Percentiles rank a stretch among this genome's conserved stretches.
phyloP scores from a whole-genome alignment of 2,888 invertebrate species.

The Theodoxus fluviatilis region DNA sequence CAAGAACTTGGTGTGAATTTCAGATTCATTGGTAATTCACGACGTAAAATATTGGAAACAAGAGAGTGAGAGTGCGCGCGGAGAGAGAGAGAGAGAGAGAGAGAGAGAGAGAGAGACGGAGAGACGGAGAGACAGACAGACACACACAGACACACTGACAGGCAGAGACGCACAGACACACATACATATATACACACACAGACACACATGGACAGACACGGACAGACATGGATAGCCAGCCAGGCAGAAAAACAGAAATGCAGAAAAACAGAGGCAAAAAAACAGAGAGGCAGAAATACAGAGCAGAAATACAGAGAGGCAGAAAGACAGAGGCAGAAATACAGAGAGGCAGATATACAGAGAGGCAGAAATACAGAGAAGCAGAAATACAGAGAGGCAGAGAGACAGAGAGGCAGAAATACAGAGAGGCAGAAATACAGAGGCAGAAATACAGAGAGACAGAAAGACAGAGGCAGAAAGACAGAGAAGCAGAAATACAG shows the following conservation, averaged over 20 bases:
- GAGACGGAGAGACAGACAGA: neutral
- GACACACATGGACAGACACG: neutral
- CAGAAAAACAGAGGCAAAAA: neutral
- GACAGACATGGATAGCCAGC: neutral
- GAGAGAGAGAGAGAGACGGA: slow-evolving; percentile 8
- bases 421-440: too few species aligned
- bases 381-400: too few species aligned
- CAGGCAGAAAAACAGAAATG: neutral
- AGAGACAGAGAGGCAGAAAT: too few species aligned
- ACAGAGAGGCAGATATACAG: too few species aligned
- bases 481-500: too few species aligned
- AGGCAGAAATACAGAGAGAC: too few species aligned
- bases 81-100: neutral
- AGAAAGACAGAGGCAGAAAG: too few species aligned
- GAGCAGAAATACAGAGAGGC: too few species aligned
- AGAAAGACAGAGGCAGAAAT: too few species aligned
- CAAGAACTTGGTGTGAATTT: neutral
- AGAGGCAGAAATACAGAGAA: too few species aligned
- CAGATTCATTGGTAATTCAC: too few species aligned
- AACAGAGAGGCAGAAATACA: too few species aligned
- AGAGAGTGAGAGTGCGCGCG: neutral
- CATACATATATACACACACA: neutral
- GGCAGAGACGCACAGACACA: neutral
- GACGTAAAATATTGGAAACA: neutral
- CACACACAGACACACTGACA: neutral